Percentiles rank a stretch among this genome's conserved stretches.
Evolutionary conservation across 2,113 vertebrate genomes (phyloP).

Genomic region (Brachyhypopomus occidentalis): DNA sequence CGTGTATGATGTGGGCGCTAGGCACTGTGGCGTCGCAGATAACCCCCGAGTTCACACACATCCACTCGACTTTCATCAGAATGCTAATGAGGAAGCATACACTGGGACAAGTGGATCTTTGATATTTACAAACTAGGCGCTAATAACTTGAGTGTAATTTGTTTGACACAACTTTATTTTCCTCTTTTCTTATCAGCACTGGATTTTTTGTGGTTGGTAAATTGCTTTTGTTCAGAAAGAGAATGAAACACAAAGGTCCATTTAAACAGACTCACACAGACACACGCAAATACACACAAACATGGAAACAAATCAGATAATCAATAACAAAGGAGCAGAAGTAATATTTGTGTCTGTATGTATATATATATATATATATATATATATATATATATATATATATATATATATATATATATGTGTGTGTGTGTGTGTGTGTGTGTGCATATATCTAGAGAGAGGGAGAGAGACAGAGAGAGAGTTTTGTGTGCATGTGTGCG

Average conservation of each 20-base stretch:
- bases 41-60: constrained; percentile 95
- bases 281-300: constrained; percentile 13
- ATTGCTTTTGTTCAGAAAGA: neutral
- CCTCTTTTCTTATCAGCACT: constrained; percentile 77
- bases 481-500: neutral
- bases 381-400: no score
- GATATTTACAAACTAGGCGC: constrained; percentile 99
- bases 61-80: constrained; percentile 98
- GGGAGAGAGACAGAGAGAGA: no score
- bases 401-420: no score
- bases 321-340: constrained; percentile 24
- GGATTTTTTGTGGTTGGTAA: constrained; percentile 43
- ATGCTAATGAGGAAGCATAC: constrained; percentile 95
- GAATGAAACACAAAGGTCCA: constrained; percentile 11
- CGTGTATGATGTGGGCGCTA: constrained; percentile 89
- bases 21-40: constrained; percentile 93
- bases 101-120: constrained; percentile 92
- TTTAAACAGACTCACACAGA: constrained; percentile 18
- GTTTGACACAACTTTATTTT: constrained; percentile 88
- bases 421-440: no score
- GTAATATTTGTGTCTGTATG: constrained; percentile 26
- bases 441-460: no score
- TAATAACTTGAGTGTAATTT: constrained; percentile 90
- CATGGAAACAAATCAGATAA: constrained; percentile 10
- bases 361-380: neutral